These are phyloP conservation scores for Dendrocincla tyrannina DNA, from an alignment of 2,797 vertebrate genomes.

Conservation along the genomic window DNA sequence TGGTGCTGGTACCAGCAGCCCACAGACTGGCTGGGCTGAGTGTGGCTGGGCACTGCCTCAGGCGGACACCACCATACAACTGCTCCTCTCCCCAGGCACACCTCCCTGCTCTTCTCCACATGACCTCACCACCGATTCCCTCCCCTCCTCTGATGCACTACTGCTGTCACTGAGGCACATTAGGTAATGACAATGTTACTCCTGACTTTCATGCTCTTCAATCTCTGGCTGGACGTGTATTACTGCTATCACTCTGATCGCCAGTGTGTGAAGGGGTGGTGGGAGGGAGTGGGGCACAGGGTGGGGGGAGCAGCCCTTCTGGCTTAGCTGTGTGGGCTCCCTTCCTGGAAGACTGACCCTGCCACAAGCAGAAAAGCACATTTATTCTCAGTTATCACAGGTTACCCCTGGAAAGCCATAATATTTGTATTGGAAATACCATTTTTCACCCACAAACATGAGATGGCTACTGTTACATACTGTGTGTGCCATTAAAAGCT, in stretches of 20 bases:
- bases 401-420: not conserved
- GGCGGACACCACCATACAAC: fast-evolving
- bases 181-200: not conserved
- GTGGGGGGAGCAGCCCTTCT: not conserved
- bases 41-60: fast-evolving
- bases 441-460: not conserved
- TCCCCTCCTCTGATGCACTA: not conserved
- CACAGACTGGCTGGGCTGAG: fast-evolving
- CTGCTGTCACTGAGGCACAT: not conserved
- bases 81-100: not conserved
- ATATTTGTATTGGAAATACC: not conserved
- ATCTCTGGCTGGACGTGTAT: not conserved
- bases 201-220: not conserved
- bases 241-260: fast-evolving
- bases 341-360: not conserved
- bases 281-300: fast-evolving
- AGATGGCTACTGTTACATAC: not conserved
- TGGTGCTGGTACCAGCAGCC: not conserved
- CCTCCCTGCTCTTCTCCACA: fast-evolving
- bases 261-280: fast-evolving
- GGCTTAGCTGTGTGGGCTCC: not conserved
- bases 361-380: not conserved
- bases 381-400: not conserved
- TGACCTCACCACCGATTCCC: fast-evolving
- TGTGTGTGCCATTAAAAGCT: constrained; percentile 4